Conservation (phyloP, 2,888 invertebrate genomes). For the Aplocera efformata region DNA sequence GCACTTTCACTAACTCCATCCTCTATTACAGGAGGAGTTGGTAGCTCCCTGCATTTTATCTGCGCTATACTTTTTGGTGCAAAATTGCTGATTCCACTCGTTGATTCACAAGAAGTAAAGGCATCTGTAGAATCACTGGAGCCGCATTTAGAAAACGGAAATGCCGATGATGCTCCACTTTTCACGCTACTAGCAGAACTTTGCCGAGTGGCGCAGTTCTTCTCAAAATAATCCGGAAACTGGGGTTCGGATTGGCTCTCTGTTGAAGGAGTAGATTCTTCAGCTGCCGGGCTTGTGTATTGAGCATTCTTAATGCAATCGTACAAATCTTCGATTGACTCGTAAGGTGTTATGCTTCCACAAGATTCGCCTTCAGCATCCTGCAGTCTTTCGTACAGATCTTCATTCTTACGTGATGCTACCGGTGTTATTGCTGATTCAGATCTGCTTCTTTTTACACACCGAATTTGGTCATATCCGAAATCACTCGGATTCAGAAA, state of each 20-base stretch:
- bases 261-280: constrained; percentile 68
- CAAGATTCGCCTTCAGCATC: constrained; percentile 65
- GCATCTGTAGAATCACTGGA: constrained; percentile 71
- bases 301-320: constrained; percentile 74
- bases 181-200: constrained; percentile 73
- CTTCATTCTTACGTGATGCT: constrained; percentile 60
- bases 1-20: constrained; percentile 62
- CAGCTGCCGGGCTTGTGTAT: constrained; percentile 58
- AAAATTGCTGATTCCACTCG: constrained; percentile 68
- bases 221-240: constrained; percentile 67
- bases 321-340: constrained; percentile 74
- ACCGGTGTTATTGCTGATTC: constrained; percentile 70
- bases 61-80: constrained; percentile 60
- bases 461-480: constrained; percentile 69
- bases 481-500: constrained; percentile 71
- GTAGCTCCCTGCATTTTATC: constrained; percentile 63
- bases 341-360: constrained; percentile 73
- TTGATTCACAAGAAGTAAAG: constrained; percentile 72
- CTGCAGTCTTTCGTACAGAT: constrained; percentile 66
- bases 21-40: constrained; percentile 40
- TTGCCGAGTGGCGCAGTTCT: constrained; percentile 63
- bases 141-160: constrained; percentile 75
- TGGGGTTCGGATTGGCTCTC: constrained; percentile 70
- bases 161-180: constrained; percentile 72
- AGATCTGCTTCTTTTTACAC: constrained; percentile 69